A percentile compares a stretch with the other conserved stretches of the same genome.
Evolutionary conservation across 2,113 vertebrate genomes (phyloP).

Genomic region (Ovibos moschatus): DNA sequence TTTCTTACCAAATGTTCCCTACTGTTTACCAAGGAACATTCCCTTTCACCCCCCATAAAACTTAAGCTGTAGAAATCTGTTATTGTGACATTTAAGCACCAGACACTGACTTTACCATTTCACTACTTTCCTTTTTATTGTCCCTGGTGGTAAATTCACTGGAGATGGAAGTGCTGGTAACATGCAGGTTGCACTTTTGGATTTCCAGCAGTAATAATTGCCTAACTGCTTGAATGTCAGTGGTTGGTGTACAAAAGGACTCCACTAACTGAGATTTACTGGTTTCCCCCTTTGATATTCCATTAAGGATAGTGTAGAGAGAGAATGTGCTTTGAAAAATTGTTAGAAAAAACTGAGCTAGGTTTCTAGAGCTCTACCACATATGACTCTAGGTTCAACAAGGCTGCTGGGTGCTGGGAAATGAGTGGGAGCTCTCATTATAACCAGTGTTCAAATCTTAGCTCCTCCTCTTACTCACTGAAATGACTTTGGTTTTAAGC

Average conservation of each 20-base stretch:
- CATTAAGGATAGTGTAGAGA: not conserved
- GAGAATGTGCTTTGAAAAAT: constrained; percentile 2
- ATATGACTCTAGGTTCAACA: not conserved
- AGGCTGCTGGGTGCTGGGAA: not conserved
- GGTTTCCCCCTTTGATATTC: not conserved
- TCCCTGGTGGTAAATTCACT: not conserved
- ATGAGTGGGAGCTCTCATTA: not conserved
- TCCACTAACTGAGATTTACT: constrained; percentile 14
- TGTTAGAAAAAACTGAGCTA: not conserved
- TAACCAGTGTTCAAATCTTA: not conserved
- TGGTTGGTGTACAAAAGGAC: constrained; percentile 6
- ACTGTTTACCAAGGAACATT: constrained; percentile 28
- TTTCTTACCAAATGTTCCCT: not conserved
- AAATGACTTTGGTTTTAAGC: not conserved
- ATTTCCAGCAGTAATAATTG: constrained; percentile 39
- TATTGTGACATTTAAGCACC: constrained; percentile 38
- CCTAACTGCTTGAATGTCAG: constrained; percentile 19
- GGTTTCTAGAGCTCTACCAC: not conserved
- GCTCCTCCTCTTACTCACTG: not conserved
- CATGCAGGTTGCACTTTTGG: not conserved
- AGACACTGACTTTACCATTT: constrained; percentile 5
- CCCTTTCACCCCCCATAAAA: not conserved
- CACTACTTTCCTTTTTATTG: constrained; percentile 12
- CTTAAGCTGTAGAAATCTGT: constrained; percentile 24
- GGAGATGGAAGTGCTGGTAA: not conserved